Evolutionary conservation across 2,888 invertebrate species (phyloP), one percentile per base, ranked within the genome.

Genomic region (Chesias legatella): DNA sequence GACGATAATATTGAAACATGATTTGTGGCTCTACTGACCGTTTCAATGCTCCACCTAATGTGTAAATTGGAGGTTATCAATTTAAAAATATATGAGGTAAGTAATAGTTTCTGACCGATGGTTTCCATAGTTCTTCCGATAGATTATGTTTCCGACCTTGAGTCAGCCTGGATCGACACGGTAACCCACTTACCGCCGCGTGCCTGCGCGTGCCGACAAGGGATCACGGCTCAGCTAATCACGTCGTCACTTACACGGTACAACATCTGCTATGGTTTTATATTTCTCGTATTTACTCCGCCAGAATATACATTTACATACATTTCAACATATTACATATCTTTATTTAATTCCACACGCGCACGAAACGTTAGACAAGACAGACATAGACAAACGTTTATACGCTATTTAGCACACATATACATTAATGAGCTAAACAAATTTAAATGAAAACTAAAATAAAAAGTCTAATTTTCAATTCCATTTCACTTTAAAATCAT

Each of bases 141-240:
- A n/a, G n/a, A n/a, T n/a, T n/a, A n/a, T n/a, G 51, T 38, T 42
- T 56, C 42, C 70, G 82, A 74, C 83, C 82, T 84, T 82, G 79
- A 54, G 56, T 60, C 58, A 48, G 58, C 58, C 60, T 61, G 70
- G 67, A 72, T 63, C 67, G 75, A 69, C 80, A 80, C 67, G 70
- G 61, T 81, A 80, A 79, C 83, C 84, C 67, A 84, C 74, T 81
- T 80, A 71, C 52, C 53, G 60, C 48, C 59, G 67, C 85, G 80
- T 85, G 84, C 66, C 69, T 61, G 68, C 73, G 75, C 79, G 75
- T 78, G 73, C 73, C 63, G 56, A 44, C 58, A 52, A 58, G 58
- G 72, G 80, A 84, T 85, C 79, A 82, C 54, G 46, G 55, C 50
- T 53, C 56, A 54, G 49, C 67, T 73, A 72, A 72, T 67, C 65